Base-by-base conservation (phyloP, 2,797 vertebrate species). In the Aeoliscus strigatus region DNA sequence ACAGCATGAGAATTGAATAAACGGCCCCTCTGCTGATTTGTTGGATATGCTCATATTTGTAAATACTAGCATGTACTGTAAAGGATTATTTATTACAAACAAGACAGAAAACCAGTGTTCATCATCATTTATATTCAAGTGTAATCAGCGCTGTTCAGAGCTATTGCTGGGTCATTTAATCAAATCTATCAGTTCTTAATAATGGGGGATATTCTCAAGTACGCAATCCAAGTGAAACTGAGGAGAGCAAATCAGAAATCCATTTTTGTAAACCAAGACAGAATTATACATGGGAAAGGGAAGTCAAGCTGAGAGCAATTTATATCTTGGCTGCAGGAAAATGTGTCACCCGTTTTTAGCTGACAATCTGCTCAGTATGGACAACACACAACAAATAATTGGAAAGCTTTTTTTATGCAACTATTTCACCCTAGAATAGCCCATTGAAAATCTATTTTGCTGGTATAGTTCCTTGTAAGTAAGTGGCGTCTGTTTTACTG, bases 1-100 rank as follows among this genome's bases (percentile, higher is more conserved):
- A 70, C 49, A 21, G 46, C 18, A 15, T 5, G 14, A 62, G 68
- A 68, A 74, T 71, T 60, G 73, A 65, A 52, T 51, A 62, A 60
- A 75, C 47, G 52, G 58, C 53, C 67, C 24, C 58, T 66, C 49
- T 61, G 30, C 40, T 27, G 45, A 35, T 64, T 66, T 43, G 53
- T 28, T 44, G 27, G 48, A 54, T 37, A 50, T 30, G 9, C 8
- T 25, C 6, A 32, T 47, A 58, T 73, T 55, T 70, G 27, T 40
- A 66, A 66, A 65, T 46, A 50, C 47, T 14, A 42, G n/a, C n/a
- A n/a, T 34, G 27, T 12, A 12, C 45, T 36, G 28, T 14, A 24
- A 23, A n/a, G 21, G 40, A 17, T 37, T 45, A 37, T 40, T 56
- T 28, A 34, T 55, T 33, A 12, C 13, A 24, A 34, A 51, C 45